These are phyloP conservation scores for Aplocera efformata DNA, from an alignment of 2,888 invertebrate genomes.

Conservation along the genomic window DNA sequence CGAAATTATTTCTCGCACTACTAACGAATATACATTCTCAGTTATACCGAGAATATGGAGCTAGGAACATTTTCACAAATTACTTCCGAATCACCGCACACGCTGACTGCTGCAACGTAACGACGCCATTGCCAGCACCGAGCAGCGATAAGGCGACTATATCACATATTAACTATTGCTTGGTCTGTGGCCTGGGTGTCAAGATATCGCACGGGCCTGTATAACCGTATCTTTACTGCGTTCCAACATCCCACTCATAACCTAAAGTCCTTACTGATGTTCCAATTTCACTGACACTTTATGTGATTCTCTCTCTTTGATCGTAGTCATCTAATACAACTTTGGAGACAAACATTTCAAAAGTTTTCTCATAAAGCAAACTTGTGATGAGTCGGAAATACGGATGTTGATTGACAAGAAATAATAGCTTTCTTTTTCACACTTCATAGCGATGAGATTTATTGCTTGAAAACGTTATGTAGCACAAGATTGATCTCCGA, in stretches of 20 bases:
- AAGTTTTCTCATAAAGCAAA: no score
- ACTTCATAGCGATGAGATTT: no score
- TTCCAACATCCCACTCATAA: slow-evolving; percentile 24
- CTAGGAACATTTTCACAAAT: slow-evolving; percentile 21
- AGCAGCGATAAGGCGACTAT: slow-evolving; percentile 35
- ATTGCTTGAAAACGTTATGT: no score
- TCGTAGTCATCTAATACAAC: no score
- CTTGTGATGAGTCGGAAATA: no score
- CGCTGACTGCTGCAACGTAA: slow-evolving; percentile 30
- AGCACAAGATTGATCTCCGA: no score
- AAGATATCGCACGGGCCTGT: slow-evolving; percentile 41
- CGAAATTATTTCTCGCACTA: not conserved
- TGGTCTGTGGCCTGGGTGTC: slow-evolving; percentile 26
- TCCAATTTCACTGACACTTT: slow-evolving; percentile 3
- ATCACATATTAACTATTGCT: slow-evolving; percentile 2
- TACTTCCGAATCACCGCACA: slow-evolving; percentile 23
- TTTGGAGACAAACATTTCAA: no score
- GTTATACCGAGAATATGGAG: slow-evolving; percentile 2
- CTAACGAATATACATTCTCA: not conserved
- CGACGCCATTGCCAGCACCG: slow-evolving; percentile 37
- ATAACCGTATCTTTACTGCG: slow-evolving; percentile 45
- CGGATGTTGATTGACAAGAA: no score
- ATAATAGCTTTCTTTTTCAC: no score
- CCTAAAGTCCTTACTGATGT: slow-evolving; percentile 16
- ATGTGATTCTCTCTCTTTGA: not conserved